phyloP scores from a whole-genome alignment of 2,113 vertebrate genomes.

The Athene noctua region DNA sequence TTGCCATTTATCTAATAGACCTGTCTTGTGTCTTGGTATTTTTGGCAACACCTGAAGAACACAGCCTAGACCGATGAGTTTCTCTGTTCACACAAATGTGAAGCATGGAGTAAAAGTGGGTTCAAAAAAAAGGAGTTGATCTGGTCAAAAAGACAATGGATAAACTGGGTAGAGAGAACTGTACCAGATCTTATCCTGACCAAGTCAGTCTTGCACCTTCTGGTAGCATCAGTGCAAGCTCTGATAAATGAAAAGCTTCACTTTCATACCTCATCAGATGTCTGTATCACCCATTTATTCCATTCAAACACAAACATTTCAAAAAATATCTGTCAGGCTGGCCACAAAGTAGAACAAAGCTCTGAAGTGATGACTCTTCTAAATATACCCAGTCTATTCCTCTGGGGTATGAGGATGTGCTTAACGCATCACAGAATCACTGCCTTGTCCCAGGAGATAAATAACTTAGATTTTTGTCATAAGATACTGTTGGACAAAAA shows the following conservation, averaged over 20 bases:
- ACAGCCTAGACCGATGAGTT: background rate
- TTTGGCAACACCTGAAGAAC: background rate
- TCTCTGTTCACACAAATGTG: background rate
- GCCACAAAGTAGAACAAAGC: background rate
- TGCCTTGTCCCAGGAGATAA: background rate
- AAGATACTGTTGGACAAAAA: background rate
- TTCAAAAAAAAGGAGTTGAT: no score
- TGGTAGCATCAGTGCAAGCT: background rate
- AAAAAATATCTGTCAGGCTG: background rate
- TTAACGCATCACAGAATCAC: background rate
- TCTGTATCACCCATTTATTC: background rate
- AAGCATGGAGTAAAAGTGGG: background rate
- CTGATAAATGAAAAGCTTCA: background rate
- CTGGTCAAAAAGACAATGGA: background rate
- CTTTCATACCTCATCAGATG: background rate
- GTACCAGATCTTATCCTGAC: background rate
- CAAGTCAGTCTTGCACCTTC: background rate
- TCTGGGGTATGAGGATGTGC: background rate
- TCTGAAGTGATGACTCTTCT: background rate
- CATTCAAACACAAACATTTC: background rate
- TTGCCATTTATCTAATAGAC: background rate
- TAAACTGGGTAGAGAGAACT: background rate
- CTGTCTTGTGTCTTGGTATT: background rate
- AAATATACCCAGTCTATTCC: background rate
- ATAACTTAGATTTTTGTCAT: background rate